phyloP scores from a whole-genome alignment of 2,888 invertebrate species.

The Lasioglossum marginatum region DNA sequence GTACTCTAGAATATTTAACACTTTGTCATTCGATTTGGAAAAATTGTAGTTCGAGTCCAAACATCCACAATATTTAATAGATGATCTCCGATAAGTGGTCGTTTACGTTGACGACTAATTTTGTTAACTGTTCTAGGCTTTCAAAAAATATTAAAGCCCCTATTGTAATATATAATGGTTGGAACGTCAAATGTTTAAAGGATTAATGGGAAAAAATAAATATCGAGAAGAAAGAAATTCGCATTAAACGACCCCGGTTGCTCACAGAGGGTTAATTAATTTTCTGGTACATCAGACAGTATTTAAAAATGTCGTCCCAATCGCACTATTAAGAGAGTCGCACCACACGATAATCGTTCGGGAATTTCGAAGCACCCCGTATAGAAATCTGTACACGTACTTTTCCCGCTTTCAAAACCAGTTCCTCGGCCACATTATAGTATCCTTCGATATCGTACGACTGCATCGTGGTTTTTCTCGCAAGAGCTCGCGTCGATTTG shows the following conservation, averaged over 20 bases:
- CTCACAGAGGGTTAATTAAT: neutral
- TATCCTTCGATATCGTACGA: slow-evolving; percentile 81
- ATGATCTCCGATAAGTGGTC: neutral
- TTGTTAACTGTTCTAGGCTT: neutral
- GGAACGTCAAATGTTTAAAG: neutral
- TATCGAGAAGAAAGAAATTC: neutral
- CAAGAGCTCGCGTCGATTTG: slow-evolving; percentile 21
- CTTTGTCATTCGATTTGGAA: neutral
- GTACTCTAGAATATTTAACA: neutral
- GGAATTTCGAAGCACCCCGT: neutral
- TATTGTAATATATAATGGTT: neutral
- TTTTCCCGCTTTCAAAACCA: slow-evolving; percentile 85
- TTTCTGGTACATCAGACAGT: neutral
- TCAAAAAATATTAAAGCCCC: neutral
- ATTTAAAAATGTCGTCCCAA: neutral
- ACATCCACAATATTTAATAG: neutral
- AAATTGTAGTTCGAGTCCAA: neutral
- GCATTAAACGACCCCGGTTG: neutral
- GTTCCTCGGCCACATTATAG: slow-evolving; percentile 82
- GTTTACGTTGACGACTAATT: neutral
- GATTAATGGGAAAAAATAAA: neutral
- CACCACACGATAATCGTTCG: neutral
- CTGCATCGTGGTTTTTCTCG: slow-evolving; percentile 58
- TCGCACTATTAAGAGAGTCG: neutral
- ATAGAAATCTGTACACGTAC: slow-evolving; percentile 74